phyloP scores from a whole-genome alignment of 2,113 vertebrate genomes.

The Synodontis membranacea region DNA sequence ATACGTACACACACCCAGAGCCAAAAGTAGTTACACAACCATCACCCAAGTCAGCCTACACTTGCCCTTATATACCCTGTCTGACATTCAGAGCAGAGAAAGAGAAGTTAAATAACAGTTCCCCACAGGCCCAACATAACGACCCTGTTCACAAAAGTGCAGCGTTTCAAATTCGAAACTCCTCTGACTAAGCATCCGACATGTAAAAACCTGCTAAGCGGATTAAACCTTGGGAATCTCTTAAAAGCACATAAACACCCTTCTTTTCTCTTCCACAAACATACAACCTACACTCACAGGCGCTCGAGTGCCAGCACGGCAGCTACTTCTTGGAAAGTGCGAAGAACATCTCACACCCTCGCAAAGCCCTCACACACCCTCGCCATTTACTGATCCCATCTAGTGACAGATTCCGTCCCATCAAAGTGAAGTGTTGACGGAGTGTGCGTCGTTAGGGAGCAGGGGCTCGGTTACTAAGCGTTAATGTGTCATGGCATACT shows the following conservation, averaged over 20 bases:
- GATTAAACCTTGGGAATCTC: not conserved
- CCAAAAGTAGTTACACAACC: not conserved
- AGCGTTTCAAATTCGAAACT: not conserved
- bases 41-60: not conserved
- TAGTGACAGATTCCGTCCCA: not conserved
- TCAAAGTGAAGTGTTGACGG: not conserved
- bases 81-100: not conserved
- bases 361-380: not conserved
- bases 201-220: constrained; percentile 9
- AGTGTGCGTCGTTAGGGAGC: not conserved
- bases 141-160: not conserved
- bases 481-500: not conserved
- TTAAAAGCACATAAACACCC: not conserved
- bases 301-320: not conserved
- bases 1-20: constrained; percentile 5
- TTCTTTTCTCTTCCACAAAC: constrained; percentile 15
- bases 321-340: not conserved
- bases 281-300: not conserved
- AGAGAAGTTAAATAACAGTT: not conserved
- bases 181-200: not conserved
- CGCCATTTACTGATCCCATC: not conserved
- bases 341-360: not conserved
- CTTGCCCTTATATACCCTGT: not conserved
- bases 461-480: not conserved
- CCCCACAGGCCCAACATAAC: not conserved